phyloP scores from a whole-genome alignment of 2,888 invertebrate species.

The Cryptophagus acutangulus region DNA sequence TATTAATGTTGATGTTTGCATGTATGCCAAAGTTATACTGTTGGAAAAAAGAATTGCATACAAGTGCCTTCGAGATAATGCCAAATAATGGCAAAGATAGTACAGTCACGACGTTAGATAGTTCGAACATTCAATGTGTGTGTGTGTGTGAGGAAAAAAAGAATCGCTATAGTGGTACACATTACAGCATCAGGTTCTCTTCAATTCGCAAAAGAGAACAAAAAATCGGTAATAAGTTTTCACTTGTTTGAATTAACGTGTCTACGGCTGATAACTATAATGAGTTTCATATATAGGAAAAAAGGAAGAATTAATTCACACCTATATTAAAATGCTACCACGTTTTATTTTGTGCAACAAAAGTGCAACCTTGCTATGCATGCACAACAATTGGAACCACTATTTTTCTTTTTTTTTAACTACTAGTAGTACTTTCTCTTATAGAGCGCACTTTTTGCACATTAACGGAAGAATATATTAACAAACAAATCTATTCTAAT shows the following conservation, averaged over 20 bases:
- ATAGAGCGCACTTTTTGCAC: too few relatives aligned
- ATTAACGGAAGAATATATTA: too few relatives aligned
- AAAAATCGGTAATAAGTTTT: slow-evolving; percentile 23
- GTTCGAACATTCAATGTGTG: slow-evolving; percentile 9
- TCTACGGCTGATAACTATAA: slow-evolving; percentile 26
- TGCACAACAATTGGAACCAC: too few relatives aligned
- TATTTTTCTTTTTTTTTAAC: too few relatives aligned
- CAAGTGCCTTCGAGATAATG: slow-evolving; percentile 22
- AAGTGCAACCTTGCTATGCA: too few relatives aligned
- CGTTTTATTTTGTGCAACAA: too few relatives aligned
- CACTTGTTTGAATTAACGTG: slow-evolving; percentile 26
- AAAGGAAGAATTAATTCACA: too few relatives aligned
- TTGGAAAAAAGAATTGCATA: slow-evolving; percentile 16
- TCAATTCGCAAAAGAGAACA: too few relatives aligned
- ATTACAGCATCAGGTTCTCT: slow-evolving; percentile 11
- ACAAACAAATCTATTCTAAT: too few relatives aligned
- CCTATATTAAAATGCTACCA: too few relatives aligned
- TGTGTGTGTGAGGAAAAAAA: slow-evolving; percentile 9
- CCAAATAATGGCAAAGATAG: slow-evolving; percentile 31
- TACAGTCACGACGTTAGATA: slow-evolving; percentile 28
- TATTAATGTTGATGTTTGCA: slow-evolving; percentile 34
- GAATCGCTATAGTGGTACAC: slow-evolving; percentile 7
- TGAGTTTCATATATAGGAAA: too few relatives aligned
- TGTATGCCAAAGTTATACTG: slow-evolving; percentile 23
- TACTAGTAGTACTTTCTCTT: too few relatives aligned